Evolutionary conservation across 2,113 vertebrate species (phyloP).

Genomic region (Eudyptes chrysolophus): DNA sequence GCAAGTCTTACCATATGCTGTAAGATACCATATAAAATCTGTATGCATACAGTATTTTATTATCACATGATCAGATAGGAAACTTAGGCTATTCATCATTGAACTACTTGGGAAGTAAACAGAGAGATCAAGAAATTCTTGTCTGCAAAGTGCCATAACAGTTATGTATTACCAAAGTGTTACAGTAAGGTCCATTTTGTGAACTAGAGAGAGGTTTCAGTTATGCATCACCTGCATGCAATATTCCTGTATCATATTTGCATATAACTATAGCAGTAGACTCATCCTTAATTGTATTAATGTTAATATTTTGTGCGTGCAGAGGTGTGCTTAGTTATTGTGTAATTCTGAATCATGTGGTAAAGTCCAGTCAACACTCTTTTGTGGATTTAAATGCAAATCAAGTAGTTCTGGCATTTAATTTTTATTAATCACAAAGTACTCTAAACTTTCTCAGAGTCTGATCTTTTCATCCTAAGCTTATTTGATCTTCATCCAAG

Average conservation of each 20-base stretch:
- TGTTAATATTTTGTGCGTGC: not conserved
- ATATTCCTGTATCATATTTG: not conserved
- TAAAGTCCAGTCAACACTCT: not conserved
- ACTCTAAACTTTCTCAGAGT: conserved; percentile 65
- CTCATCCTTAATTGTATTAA: not conserved
- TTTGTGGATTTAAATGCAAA: conserved; percentile 27
- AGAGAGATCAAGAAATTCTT: not conserved
- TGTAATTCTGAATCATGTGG: not conserved
- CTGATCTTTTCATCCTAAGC: conserved; percentile 65
- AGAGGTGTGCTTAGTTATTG: not conserved
- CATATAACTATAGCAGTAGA: not conserved
- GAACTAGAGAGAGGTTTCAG: not conserved
- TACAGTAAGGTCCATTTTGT: not conserved
- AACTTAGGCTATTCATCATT: not conserved
- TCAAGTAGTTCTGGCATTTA: conserved; percentile 25
- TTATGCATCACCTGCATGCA: not conserved
- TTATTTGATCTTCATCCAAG: conserved; percentile 71
- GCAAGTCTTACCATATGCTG: not conserved
- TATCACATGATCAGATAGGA: not conserved
- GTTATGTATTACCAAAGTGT: not conserved
- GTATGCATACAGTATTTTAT: not conserved
- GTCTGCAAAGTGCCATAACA: not conserved
- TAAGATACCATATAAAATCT: not conserved
- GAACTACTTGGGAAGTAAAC: not conserved
- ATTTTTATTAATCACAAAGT: conserved; percentile 53